These are phyloP conservation scores for Tiliqua scincoides DNA, from an alignment of 2,113 vertebrate genomes.

Conservation along the genomic window DNA sequence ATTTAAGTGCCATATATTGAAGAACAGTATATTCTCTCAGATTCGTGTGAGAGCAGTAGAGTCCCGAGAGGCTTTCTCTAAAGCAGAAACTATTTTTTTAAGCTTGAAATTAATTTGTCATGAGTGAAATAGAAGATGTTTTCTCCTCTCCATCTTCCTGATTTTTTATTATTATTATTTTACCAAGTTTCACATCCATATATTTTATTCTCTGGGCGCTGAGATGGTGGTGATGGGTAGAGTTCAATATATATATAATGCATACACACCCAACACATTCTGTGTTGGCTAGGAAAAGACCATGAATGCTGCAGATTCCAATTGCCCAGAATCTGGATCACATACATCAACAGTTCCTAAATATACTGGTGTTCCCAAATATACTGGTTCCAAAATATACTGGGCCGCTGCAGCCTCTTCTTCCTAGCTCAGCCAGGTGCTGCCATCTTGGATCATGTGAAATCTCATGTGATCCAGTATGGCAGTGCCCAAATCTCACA, in stretches of 20 bases:
- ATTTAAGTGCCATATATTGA: slow-evolving; percentile 9
- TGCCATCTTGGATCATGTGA: too few relatives aligned
- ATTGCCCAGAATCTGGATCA: neutral
- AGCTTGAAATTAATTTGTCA: slow-evolving; percentile 10
- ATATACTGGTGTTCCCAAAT: too few relatives aligned
- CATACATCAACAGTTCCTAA: neutral
- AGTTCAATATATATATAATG: neutral
- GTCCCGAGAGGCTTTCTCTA: neutral
- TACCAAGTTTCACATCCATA: neutral
- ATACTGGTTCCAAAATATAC: too few relatives aligned
- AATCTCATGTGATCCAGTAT: too few relatives aligned
- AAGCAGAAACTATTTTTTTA: neutral
- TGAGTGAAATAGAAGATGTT: neutral
- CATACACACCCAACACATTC: neutral
- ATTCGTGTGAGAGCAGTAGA: neutral
- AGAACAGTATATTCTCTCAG: neutral
- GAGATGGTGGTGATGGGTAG: neutral
- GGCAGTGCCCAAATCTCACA: too few relatives aligned
- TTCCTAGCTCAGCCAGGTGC: too few relatives aligned
- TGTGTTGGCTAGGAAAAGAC: neutral
- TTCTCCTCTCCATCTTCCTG: neutral
- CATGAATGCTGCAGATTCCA: neutral
- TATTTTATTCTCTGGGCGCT: neutral
- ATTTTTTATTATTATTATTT: neutral
- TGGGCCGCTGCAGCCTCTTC: too few relatives aligned